Evolutionary conservation across 1,140 invertebrate species (phyloP).

Genomic region (Heterodera schachtii): DNA sequence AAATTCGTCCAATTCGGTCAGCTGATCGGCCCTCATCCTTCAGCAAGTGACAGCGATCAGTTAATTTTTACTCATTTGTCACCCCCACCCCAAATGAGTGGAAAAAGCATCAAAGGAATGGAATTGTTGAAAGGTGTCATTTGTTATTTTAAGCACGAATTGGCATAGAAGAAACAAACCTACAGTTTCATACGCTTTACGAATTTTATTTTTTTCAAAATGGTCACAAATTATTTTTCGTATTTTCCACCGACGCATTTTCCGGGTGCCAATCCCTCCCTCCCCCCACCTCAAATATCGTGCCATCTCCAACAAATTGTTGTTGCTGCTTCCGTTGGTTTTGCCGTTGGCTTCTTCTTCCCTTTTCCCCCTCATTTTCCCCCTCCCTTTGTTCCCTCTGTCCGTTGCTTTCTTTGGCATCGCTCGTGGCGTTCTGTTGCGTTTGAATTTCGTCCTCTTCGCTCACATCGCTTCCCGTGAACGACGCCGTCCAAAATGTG

Average conservation of each 20-base stretch:
- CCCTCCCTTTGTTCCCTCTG: too few species aligned
- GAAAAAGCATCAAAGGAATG: too few species aligned
- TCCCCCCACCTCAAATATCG: not conserved
- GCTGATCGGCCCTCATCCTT: conserved; percentile 11
- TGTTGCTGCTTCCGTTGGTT: not conserved
- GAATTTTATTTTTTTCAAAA: too few species aligned
- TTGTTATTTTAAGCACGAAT: too few species aligned
- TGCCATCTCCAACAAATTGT: not conserved
- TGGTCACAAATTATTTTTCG: too few species aligned
- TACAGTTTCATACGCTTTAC: too few species aligned
- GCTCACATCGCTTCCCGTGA: not conserved
- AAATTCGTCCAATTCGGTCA: conserved; percentile 20
- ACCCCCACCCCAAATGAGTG: too few species aligned
- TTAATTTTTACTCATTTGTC: too few species aligned
- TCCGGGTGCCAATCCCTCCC: not conserved
- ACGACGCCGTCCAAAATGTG: not conserved
- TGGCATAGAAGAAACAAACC: too few species aligned
- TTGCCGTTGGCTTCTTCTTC: not conserved
- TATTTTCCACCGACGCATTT: too few species aligned
- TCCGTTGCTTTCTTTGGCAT: not conserved
- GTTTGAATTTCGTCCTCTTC: not conserved
- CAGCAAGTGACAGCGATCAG: not conserved
- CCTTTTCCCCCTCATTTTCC: too few species aligned
- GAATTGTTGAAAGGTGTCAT: too few species aligned
- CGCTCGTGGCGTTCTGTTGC: not conserved